These are phyloP conservation scores for Aplochiton taeniatus DNA, from an alignment of 2,797 vertebrate species.

Conservation along the genomic window DNA sequence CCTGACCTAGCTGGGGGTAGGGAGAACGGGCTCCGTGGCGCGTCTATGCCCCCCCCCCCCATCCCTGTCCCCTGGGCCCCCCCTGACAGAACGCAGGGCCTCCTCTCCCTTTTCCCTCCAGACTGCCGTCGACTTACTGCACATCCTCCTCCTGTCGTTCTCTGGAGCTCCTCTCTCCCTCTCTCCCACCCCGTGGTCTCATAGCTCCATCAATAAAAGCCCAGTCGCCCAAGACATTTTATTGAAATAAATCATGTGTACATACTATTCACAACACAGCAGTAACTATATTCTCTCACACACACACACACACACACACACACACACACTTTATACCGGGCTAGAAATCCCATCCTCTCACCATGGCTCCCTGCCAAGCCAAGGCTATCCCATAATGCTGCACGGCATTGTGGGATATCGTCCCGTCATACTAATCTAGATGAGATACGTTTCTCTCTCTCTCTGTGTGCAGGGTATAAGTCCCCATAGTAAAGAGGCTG, in stretches of 20 bases:
- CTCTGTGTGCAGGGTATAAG: too few species aligned
- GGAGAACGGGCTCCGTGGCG: too few species aligned
- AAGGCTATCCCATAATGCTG: background rate
- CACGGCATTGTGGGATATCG: conserved; percentile 10
- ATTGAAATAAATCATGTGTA: background rate
- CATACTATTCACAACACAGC: background rate
- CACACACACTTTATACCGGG: background rate
- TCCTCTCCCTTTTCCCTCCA: background rate
- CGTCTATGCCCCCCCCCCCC: too few species aligned
- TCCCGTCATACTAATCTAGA: conserved; percentile 7
- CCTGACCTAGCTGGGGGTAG: too few species aligned
- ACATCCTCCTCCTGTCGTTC: background rate
- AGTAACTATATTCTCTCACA: conserved; percentile 15
- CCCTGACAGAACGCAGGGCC: too few species aligned
- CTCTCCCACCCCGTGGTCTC: background rate
- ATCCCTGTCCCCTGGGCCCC: too few species aligned
- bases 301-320: conserved; percentile 17
- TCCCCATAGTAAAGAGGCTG: too few species aligned
- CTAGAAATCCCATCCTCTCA: background rate
- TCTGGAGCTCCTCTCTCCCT: background rate
- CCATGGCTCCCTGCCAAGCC: background rate
- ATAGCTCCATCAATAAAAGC: background rate
- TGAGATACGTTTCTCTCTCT: background rate
- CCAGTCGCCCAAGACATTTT: too few species aligned
- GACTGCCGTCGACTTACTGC: too few species aligned